These are phyloP conservation scores for Cosmia trapezina DNA, from an alignment of 2,888 invertebrate species.

Conservation along the genomic window DNA sequence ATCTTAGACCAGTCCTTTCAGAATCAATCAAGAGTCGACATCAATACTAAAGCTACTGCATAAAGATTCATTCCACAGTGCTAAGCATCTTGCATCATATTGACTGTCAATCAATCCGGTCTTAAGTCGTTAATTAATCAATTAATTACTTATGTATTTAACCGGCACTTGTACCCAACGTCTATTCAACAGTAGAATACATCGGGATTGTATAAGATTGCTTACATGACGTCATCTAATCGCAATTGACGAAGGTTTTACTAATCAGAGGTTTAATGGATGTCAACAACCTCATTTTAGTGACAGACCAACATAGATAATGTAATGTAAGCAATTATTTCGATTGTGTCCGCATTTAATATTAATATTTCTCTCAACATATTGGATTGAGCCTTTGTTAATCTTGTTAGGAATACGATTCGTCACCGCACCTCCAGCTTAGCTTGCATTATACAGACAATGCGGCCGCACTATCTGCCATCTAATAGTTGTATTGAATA, in stretches of 20 bases:
- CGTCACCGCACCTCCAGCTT: conserved; percentile 69
- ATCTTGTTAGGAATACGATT: conserved; percentile 87
- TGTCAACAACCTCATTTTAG: conserved; percentile 46
- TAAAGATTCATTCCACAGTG: conserved; percentile 49
- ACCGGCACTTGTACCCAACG: conserved; percentile 37
- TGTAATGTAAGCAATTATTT: conserved; percentile 59
- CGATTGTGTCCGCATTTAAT: conserved; percentile 63
- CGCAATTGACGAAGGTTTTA: conserved; percentile 33
- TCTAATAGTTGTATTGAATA: conserved; percentile 82
- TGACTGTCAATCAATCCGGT: conserved; percentile 50
- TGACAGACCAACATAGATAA: conserved; percentile 14
- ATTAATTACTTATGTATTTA: conserved; percentile 57
- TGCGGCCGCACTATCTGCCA: conserved; percentile 73
- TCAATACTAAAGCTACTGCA: conserved; percentile 31
- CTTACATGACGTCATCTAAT: conserved; percentile 58
- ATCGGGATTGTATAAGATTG: conserved; percentile 56
- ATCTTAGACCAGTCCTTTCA: conserved; percentile 30
- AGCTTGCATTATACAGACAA: conserved; percentile 72
- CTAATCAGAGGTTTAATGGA: conserved; percentile 43
- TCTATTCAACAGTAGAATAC: conserved; percentile 59
- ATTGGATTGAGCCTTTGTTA: conserved; percentile 78
- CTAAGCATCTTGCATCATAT: conserved; percentile 49
- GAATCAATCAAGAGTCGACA: conserved; percentile 38
- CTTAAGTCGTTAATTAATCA: conserved; percentile 54
- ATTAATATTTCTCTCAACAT: conserved; percentile 50